Conservation (phyloP, 2,888 invertebrate species). For the Abrostola tripartita region DNA sequence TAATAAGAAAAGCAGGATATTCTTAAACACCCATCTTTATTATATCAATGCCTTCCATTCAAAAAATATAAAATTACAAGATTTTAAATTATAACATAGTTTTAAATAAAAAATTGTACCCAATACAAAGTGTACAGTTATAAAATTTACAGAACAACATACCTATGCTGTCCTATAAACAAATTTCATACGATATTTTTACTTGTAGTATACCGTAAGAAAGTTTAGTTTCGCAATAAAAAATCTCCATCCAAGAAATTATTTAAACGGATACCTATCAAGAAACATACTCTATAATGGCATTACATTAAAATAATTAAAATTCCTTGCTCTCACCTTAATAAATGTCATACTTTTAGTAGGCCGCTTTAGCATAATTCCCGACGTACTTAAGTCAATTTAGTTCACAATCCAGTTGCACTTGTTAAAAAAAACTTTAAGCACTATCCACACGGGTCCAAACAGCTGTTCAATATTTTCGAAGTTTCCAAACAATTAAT, state of each 20-base stretch:
- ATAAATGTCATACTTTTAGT: slow-evolving; percentile 73
- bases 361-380: slow-evolving; percentile 75
- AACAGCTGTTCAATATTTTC: slow-evolving; percentile 36
- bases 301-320: slow-evolving; percentile 37
- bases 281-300: slow-evolving; percentile 7
- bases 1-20: slow-evolving; percentile 2
- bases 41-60: neutral
- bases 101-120: too few relatives aligned
- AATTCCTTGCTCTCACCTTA: slow-evolving; percentile 69
- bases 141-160: too few relatives aligned
- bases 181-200: too few relatives aligned
- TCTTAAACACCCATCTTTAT: slow-evolving; percentile 9
- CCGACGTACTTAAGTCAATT: slow-evolving; percentile 74
- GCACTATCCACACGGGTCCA: slow-evolving; percentile 63
- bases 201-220: too few relatives aligned
- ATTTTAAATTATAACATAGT: neutral
- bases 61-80: neutral
- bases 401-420: slow-evolving; percentile 77
- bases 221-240: neutral
- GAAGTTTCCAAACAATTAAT: slow-evolving; percentile 35
- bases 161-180: too few relatives aligned
- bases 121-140: too few relatives aligned
- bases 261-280: slow-evolving; percentile 1
- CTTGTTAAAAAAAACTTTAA: slow-evolving; percentile 64
- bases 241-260: neutral